phyloP scores from a whole-genome alignment of 2,888 invertebrate genomes.

The Clostera curtula region DNA sequence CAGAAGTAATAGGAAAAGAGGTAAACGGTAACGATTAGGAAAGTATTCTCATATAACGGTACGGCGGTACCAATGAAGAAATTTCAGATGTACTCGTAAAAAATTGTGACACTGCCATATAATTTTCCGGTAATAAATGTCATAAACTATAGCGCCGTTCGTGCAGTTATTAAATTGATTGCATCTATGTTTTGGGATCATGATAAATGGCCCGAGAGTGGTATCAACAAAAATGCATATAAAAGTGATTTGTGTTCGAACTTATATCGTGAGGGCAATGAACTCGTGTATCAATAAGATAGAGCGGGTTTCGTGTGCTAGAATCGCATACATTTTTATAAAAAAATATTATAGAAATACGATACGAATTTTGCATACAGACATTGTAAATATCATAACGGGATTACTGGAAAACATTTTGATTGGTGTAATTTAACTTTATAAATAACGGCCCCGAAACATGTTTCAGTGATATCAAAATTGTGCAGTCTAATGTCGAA shows the following conservation, averaged over 20 bases:
- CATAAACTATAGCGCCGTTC: background rate
- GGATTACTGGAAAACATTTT: too few species aligned
- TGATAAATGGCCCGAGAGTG: constrained; percentile 6
- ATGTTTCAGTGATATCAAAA: too few species aligned
- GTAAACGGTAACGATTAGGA: constrained; percentile 1
- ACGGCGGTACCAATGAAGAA: background rate
- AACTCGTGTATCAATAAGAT: constrained; percentile 33
- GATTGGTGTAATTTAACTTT: too few species aligned
- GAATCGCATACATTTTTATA: too few species aligned
- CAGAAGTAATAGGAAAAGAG: background rate
- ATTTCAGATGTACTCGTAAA: constrained; percentile 1
- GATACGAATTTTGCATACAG: too few species aligned
- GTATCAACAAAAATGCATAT: constrained; percentile 19
- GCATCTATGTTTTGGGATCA: background rate
- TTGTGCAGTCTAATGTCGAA: too few species aligned
- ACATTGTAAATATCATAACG: too few species aligned
- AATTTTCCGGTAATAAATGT: constrained; percentile 1
- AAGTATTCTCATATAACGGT: background rate
- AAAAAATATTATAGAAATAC: too few species aligned
- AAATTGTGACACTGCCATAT: background rate
- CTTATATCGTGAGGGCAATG: constrained; percentile 36
- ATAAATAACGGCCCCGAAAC: too few species aligned
- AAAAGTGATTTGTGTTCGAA: constrained; percentile 24
- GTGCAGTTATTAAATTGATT: background rate
- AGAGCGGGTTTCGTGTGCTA: too few species aligned